Base-by-base conservation (phyloP, 2,888 invertebrate species). In the Lathronympha strigana region DNA sequence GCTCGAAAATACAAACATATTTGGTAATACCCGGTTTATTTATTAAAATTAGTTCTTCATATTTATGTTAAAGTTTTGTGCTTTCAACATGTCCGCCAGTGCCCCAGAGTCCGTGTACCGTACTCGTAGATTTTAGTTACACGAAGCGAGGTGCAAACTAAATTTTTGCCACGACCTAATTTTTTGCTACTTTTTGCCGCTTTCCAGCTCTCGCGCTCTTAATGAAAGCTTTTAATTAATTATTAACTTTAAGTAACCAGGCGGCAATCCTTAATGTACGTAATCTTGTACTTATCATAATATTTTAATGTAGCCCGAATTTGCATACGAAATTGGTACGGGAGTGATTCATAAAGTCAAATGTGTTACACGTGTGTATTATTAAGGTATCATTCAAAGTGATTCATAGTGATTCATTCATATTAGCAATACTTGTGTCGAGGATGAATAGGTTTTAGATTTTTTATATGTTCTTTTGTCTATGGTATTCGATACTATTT, bases 171-270 rank as follows among this genome's bases (percentile, higher is more conserved):
- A 13, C 54, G 58, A 51, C 58, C 51, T 43, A 15, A 21, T 51
- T 64, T 64, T 63, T 57, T 58, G n/a, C 17, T 15, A 40, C 25
- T 64, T 64, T 51, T 51, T n/a, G n/a, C n/a, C n/a, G n/a, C n/a
- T n/a, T n/a, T n/a, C n/a, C n/a, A n/a, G n/a, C n/a, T 58, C 51
- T 58, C 49, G 43, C 33, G n/a, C 36, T 45, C 43, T 33, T 64
- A 58, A 64, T 51, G 63, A 51, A 58, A 23, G 51, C 58, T 58
- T 64, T 64, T 45, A 51, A 64, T 64, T 51, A 64, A 64, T 64
- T 58, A 64, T 43, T 64, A 51, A 58, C 33, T 51, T 63, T 50
- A 58, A 58, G 43, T 58, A 64, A 57, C 43, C 31, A 58, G 63
- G 36, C 58, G 51, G 51, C 17, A 43, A 9, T 50, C 19, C 8